Percentiles rank a stretch among this genome's conserved stretches.
Evolutionary conservation across 2,797 vertebrate species (phyloP).

Genomic region (Eulemur coronatus): DNA sequence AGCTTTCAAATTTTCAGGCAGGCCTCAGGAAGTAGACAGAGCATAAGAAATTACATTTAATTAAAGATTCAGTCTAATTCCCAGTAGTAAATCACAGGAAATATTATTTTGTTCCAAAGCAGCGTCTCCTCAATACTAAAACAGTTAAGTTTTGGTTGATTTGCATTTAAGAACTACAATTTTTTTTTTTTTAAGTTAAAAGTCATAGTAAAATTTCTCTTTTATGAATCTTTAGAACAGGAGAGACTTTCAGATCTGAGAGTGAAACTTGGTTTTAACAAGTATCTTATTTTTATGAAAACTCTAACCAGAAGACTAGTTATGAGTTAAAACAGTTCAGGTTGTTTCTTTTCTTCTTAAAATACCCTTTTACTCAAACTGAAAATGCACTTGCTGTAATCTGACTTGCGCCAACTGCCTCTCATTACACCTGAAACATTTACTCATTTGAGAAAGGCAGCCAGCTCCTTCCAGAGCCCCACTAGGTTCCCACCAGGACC

Average conservation of each 20-base stretch:
- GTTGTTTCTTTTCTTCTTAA: slow-evolving; percentile 65
- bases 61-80: slow-evolving; percentile 30
- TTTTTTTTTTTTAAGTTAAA: slow-evolving; percentile 36
- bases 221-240: slow-evolving; percentile 28
- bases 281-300: slow-evolving; percentile 57
- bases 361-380: slow-evolving; percentile 74
- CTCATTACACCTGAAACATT: slow-evolving; percentile 40
- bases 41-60: slow-evolving; percentile 32
- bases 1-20: slow-evolving; percentile 32
- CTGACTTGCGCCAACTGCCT: slow-evolving; percentile 56
- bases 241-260: slow-evolving; percentile 17
- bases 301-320: slow-evolving; percentile 53
- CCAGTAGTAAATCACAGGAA: slow-evolving; percentile 5
- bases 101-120: slow-evolving; percentile 48
- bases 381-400: slow-evolving; percentile 70
- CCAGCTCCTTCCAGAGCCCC: background rate
- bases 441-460: slow-evolving; percentile 48
- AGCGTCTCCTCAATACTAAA: background rate
- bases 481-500: background rate
- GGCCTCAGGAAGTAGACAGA: background rate
- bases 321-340: slow-evolving; percentile 63
- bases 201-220: slow-evolving; percentile 55
- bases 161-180: slow-evolving; percentile 22
- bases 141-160: slow-evolving; percentile 2
- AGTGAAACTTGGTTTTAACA: slow-evolving; percentile 66